A percentile compares a stretch with the other conserved stretches of the same genome.
Conservation (phyloP, 2,113 vertebrate genomes). For the Dipodomys ordii region DNA sequence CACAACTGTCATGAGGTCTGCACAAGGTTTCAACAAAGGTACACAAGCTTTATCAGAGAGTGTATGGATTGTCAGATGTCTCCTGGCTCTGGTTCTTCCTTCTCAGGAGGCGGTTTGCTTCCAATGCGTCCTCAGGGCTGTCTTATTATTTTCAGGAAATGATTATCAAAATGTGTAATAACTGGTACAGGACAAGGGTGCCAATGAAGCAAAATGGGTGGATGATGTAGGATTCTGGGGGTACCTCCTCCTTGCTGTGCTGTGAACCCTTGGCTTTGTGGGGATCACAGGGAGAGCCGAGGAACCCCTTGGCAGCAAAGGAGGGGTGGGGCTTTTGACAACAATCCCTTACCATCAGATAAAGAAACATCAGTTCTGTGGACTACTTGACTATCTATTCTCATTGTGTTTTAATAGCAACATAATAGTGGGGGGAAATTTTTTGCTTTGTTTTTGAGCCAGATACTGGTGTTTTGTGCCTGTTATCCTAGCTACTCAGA, state of each 20-base stretch:
- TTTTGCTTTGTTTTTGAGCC: too few relatives aligned
- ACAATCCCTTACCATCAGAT: background rate
- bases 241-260: too few relatives aligned
- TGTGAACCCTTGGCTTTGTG: background rate
- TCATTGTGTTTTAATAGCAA: slow-evolving; percentile 26
- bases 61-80: background rate
- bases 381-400: background rate
- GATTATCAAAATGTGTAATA: background rate
- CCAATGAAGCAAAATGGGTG: background rate
- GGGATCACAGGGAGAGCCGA: background rate
- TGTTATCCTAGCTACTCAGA: too few relatives aligned
- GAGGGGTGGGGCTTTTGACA: background rate
- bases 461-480: too few relatives aligned
- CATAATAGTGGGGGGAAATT: background rate
- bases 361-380: background rate
- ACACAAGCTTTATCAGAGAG: background rate
- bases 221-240: background rate
- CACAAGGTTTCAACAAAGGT: background rate
- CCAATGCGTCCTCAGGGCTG: background rate
- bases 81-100: background rate
- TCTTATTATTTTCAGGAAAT: background rate
- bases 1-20: background rate
- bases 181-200: background rate
- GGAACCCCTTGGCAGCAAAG: background rate
- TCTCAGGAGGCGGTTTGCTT: background rate